Percentiles rank a stretch among this genome's conserved stretches.
Conservation (phyloP, 2,113 vertebrate species). For the Stigmatopora nigra region DNA sequence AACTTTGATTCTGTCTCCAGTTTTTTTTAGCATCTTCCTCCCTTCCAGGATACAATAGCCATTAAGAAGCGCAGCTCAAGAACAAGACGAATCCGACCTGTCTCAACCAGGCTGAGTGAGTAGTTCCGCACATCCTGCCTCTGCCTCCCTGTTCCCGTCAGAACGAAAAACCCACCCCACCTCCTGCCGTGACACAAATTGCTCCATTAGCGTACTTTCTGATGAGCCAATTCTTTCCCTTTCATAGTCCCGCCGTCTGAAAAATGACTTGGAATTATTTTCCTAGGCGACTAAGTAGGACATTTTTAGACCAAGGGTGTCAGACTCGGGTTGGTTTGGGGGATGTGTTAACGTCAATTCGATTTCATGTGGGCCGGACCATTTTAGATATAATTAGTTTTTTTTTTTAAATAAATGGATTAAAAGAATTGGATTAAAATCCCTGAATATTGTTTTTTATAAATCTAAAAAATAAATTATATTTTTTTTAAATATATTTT, state of each 20-base stretch:
- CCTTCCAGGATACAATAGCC: conserved; percentile 80
- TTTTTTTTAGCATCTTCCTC: conserved; percentile 51
- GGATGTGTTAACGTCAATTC: no score
- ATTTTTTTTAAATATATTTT: no score
- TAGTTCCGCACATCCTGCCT: conserved; percentile 21
- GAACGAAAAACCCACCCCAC: conserved; percentile 14
- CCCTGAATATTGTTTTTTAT: no score
- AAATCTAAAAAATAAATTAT: no score
- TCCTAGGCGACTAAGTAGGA: conserved; percentile 4
- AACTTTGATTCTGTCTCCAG: background rate
- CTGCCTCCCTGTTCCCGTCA: conserved; percentile 11
- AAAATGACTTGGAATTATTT: conserved; percentile 30
- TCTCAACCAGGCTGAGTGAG: conserved; percentile 83
- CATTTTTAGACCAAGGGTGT: no score
- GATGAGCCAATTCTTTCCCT: conserved; percentile 1
- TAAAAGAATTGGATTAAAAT: no score
- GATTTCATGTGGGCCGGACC: no score
- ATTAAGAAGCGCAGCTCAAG: conserved; percentile 79
- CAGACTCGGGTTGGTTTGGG: no score
- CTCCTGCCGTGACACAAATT: conserved; percentile 21
- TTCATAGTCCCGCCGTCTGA: conserved; percentile 15
- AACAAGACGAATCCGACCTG: conserved; percentile 78
- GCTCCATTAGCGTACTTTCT: conserved; percentile 43
- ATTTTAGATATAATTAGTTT: no score
- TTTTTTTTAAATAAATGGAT: no score